Base-by-base conservation (phyloP, 2,888 invertebrate genomes). In the Erpobdella octoculata region DNA sequence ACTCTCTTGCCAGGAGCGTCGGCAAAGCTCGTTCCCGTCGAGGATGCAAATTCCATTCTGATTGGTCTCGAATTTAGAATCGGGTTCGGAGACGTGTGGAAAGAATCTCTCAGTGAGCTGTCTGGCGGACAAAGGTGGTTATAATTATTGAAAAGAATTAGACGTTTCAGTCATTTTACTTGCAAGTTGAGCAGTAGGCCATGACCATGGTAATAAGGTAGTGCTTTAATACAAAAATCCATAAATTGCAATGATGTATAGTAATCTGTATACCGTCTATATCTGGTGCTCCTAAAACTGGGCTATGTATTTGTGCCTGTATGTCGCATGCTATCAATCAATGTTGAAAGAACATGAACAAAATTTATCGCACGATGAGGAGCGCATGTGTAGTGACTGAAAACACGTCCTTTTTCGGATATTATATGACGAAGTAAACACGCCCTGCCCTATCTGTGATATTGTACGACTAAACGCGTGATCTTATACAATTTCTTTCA, bases 21-120 rank as follows among this genome's bases (percentile, higher is more conserved):
- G 78, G 95, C 96, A 0, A 88, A 89, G 79, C 86, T 98, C n/a
- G 86, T 87, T 73, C 69, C 77, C 90, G 70, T 75, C 90, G 93
- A 89, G 0, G 87, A 87, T n/a, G 90, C 89, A 1, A 86, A 86
- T 78, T 85, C 87, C 12, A 89, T 92, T 72, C 85, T 93, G 1
- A 89, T 92, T 71, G 97, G 97, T 0, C 86, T 97, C 0, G 93
- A 95, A 86, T 87, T 90, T 18, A 90, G 89, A 83, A 58, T 69
- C 31, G 92, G 91, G 0, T 92, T 98, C 84, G 93, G 93, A 80
- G 89, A 89, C 74, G 87, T 91, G 1, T 97, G 95, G 94, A 98
- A 98, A 84, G 96, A 97, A 75, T 92, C 92, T 2, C 86, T 98
- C 72, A 89, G 89, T 73, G 98, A 98, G 86, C 86, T 99, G 77